Evolutionary conservation across 2,888 invertebrate genomes (phyloP), one percentile per base, ranked within the genome.

Genomic region (Calameuta idolon): DNA sequence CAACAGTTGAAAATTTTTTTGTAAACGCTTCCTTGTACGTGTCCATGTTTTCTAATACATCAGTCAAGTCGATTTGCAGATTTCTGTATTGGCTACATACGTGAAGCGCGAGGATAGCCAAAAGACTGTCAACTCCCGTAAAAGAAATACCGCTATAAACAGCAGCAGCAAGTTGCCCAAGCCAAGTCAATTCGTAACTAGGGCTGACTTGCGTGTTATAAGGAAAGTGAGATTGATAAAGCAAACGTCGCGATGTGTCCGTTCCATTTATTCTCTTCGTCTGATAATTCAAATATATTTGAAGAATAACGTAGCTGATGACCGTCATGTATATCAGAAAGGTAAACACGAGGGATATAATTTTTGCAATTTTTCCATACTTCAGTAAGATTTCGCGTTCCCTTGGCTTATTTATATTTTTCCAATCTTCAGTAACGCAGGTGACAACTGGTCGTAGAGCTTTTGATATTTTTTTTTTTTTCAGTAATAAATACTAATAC

Each of bases 41-140:
- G 23, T 69, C 69, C 69, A 12, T 31, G 1, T 69, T 69, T 31
- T 69, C 69, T 11, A 31, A 11, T 31, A 69, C 4, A 31, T 5
- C 4, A 4, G n/a, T 11, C 69, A 69, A 12, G 69, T 37, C 23
- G n/a, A 69, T 69, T 30, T 33, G 77, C 23, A 86, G 34, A 34
- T 79, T 81, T 11, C 76, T 33, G 3, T 86, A 81, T 34, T 86
- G 86, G 1, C 82, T 80, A 11, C 84, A 85, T 3, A 77, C 33
- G 69, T 86, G 84, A 34, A 85, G 69, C 1, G 84, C 76, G 11
- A 86, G 23, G 80, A 85, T 85, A 1, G 81, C 81, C 15, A 86
- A 77, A 30, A 86, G 82, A 12, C 82, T 80, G 68, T 85, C 85
- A 1, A 79, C 75, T 5, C 78, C 75, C 0, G 87, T 80, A 55